Percentiles rank a stretch among this genome's conserved stretches.
phyloP scores from a whole-genome alignment of 2,888 invertebrate species.

The Tenthredo amoena region DNA sequence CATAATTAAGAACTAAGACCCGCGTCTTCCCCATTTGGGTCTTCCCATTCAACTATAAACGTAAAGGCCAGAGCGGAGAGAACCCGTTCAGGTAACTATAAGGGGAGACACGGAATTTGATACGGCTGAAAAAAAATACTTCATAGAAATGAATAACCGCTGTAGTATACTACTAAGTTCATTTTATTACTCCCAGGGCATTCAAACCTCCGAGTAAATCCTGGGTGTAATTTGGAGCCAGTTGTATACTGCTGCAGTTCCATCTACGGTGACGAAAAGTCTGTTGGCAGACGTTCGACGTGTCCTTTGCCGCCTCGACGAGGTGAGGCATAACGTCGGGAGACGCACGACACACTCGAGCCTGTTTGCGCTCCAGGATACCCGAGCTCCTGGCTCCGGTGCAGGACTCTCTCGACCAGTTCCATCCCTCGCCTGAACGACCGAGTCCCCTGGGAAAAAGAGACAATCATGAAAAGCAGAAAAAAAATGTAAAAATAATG shows the following conservation, averaged over 20 bases:
- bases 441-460: conserved; percentile 69
- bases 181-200: not conserved
- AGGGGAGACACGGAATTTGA: not conserved
- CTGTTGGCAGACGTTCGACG: conserved; percentile 85
- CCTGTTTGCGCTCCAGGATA: conserved; percentile 82
- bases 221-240: conserved; percentile 86
- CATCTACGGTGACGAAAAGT: conserved; percentile 87
- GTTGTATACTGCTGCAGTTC: conserved; percentile 90
- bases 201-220: conserved; percentile 87
- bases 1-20: conserved; percentile 50
- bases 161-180: not conserved
- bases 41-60: conserved; percentile 38
- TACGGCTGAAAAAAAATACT: not conserved
- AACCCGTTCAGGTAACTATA: conserved; percentile 20
- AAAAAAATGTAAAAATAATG: no score
- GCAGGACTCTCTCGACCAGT: conserved; percentile 74
- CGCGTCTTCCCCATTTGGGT: conserved; percentile 26
- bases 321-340: conserved; percentile 88
- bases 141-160: not conserved
- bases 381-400: conserved; percentile 78
- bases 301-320: conserved; percentile 85
- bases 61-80: not conserved
- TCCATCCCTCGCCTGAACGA: conserved; percentile 67
- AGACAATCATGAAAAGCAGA: not conserved
- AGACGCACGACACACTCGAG: conserved; percentile 83